Evolutionary conservation across 2,113 vertebrate genomes (phyloP).

Genomic region (Talpa occidentalis): DNA sequence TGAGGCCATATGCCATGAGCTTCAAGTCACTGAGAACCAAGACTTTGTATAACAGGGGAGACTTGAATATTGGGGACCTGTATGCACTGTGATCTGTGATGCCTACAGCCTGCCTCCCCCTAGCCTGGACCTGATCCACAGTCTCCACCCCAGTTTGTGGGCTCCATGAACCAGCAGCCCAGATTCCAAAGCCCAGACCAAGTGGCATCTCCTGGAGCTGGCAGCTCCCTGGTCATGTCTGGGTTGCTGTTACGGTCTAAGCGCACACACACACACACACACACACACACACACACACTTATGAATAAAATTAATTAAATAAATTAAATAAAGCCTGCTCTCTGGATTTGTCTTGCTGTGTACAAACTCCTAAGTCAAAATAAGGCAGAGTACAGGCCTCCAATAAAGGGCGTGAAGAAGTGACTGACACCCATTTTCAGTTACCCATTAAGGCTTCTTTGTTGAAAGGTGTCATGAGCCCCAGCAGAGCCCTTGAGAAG

Average conservation of each 20-base stretch:
- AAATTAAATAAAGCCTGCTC: background rate
- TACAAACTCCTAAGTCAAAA: background rate
- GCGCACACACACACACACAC: background rate
- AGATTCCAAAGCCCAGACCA: background rate
- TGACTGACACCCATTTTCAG: background rate
- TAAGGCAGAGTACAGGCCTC: background rate
- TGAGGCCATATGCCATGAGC: background rate
- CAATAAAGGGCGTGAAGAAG: background rate
- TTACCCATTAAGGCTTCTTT: background rate
- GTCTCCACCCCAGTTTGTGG: background rate
- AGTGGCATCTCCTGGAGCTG: accelerated
- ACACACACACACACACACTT: background rate
- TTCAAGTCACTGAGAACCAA: background rate
- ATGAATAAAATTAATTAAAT: background rate
- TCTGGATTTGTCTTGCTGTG: background rate
- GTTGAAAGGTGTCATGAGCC: background rate
- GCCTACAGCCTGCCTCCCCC: background rate
- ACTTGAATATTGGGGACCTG: background rate
- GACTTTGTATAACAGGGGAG: background rate
- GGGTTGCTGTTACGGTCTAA: background rate
- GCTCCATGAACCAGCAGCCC: background rate
- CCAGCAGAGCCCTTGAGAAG: background rate
- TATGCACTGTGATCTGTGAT: no score
- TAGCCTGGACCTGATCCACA: background rate
- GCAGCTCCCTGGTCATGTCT: background rate